phyloP scores from a whole-genome alignment of 2,888 invertebrate genomes.

The Sympetrum striolatum region DNA sequence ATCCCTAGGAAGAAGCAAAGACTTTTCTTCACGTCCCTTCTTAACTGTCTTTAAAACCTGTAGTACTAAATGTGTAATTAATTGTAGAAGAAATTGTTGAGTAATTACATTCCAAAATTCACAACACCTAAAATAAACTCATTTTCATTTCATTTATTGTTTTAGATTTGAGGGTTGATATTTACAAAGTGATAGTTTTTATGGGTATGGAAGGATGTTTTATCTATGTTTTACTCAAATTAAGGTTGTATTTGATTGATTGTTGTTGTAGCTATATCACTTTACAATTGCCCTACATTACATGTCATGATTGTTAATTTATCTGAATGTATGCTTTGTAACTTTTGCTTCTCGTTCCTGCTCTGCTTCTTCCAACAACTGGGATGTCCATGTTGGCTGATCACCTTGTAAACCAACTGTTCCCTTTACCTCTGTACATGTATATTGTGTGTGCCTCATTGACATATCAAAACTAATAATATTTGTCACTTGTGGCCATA shows the following conservation, averaged over 20 bases:
- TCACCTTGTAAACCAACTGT: constrained; percentile 16
- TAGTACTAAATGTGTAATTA: constrained; percentile 21
- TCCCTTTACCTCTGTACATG: constrained; percentile 36
- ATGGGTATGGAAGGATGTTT: neutral
- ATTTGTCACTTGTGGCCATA: constrained; percentile 20
- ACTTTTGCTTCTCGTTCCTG: constrained; percentile 29
- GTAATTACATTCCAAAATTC: constrained; percentile 34
- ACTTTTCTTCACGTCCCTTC: constrained; percentile 6
- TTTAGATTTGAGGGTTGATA: neutral
- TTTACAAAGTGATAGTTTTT: constrained; percentile 17
- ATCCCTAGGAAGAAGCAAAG: constrained; percentile 43
- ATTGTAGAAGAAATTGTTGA: constrained; percentile 27
- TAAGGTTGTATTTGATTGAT: constrained; percentile 12
- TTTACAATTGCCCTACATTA: constrained; percentile 7
- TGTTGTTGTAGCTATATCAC: constrained; percentile 35
- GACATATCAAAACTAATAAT: constrained; percentile 33
- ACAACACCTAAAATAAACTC: neutral
- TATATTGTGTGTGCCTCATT: constrained; percentile 39
- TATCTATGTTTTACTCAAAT: constrained; percentile 1
- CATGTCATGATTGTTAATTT: constrained; percentile 20
- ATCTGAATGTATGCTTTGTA: constrained; percentile 35
- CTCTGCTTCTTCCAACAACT: constrained; percentile 35
- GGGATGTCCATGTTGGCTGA: constrained; percentile 30
- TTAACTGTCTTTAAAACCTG: constrained; percentile 23
- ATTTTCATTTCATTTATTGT: constrained; percentile 14